Evolutionary conservation across 2,113 vertebrate species (phyloP).

Genomic region (Desmodus rotundus): DNA sequence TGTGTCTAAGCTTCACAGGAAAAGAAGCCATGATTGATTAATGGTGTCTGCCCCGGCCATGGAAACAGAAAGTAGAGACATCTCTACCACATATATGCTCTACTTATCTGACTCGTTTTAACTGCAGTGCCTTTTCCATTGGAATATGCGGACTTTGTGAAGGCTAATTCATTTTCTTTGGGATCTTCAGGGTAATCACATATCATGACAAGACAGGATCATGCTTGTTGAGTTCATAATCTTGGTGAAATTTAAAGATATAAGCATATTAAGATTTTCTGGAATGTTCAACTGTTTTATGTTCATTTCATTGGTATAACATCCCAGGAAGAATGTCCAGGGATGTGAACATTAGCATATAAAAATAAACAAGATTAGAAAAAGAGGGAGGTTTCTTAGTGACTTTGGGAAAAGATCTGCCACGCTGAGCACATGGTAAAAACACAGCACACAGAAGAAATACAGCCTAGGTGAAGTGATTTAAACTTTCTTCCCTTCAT

Average conservation of each 20-base stretch:
- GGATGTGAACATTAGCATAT: background rate
- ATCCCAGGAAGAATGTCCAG: background rate
- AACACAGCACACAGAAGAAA: conserved; percentile 28
- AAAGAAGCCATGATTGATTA: background rate
- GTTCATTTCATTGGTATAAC: background rate
- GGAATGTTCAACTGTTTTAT: background rate
- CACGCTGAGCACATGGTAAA: background rate
- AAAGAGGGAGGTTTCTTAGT: background rate
- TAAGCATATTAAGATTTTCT: conserved; percentile 1
- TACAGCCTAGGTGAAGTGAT: conserved; percentile 18
- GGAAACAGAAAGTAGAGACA: background rate
- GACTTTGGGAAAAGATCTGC: background rate
- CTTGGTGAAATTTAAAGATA: conserved; percentile 7
- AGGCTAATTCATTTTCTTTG: background rate
- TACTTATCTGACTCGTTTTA: background rate
- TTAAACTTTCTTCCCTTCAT: conserved; percentile 57
- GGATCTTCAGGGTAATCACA: background rate
- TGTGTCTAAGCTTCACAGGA: background rate
- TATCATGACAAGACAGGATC: background rate
- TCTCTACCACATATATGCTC: background rate
- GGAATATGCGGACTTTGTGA: background rate
- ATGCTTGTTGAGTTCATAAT: background rate
- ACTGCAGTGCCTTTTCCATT: background rate
- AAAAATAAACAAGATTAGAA: background rate
- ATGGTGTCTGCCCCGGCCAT: background rate